phyloP scores from a whole-genome alignment of 2,888 invertebrate genomes.

The Drosophila histrio region DNA sequence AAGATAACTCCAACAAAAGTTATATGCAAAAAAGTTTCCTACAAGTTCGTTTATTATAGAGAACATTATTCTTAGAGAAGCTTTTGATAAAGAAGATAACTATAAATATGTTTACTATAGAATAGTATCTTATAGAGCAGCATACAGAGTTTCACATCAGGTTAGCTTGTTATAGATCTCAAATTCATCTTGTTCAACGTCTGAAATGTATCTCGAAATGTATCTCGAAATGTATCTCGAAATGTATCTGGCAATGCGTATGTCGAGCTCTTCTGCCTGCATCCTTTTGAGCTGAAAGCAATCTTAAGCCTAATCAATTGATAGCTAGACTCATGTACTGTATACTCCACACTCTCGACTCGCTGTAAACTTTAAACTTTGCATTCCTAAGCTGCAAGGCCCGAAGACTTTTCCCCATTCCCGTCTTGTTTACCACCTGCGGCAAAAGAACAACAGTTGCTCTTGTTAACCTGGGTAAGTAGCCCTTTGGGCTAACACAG shows the following conservation, averaged over 20 bases:
- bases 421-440: neutral
- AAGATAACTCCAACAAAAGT: no score
- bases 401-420: neutral
- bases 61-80: no score
- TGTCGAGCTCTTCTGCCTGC: neutral
- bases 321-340: constrained; percentile 31
- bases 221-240: neutral
- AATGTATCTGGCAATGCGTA: neutral
- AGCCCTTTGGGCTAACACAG: constrained; percentile 26
- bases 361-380: constrained; percentile 16
- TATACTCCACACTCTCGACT: neutral
- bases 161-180: neutral
- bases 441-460: constrained; percentile 28
- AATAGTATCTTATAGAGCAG: neutral
- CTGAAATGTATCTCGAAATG: neutral
- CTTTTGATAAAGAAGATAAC: neutral
- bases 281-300: neutral
- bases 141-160: no score
- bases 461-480: constrained; percentile 38
- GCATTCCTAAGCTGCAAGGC: neutral
- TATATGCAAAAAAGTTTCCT: neutral
- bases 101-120: neutral
- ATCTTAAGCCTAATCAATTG: constrained; percentile 22
- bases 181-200: constrained; percentile 3
- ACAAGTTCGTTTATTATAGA: no score